Percentiles rank a stretch among this genome's conserved stretches.
Conservation (phyloP, 2,113 vertebrate species). For the Coturnix japonica region DNA sequence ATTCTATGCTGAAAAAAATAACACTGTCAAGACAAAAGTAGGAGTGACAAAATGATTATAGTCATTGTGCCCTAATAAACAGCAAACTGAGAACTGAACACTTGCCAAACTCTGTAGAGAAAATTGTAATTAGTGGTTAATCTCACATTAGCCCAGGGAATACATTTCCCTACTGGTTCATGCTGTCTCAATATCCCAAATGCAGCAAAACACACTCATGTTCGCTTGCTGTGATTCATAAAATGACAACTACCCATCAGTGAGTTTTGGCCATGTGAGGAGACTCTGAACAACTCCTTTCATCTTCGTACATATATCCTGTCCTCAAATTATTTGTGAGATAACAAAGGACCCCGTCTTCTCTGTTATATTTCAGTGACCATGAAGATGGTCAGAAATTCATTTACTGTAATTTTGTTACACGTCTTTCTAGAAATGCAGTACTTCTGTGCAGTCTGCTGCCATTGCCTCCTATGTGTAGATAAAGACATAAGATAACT, state of each 20-base stretch:
- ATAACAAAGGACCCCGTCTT: background rate
- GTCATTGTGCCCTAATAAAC: background rate
- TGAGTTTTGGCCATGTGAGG: background rate
- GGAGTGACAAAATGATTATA: background rate
- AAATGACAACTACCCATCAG: background rate
- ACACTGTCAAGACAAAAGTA: background rate
- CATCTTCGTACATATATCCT: background rate
- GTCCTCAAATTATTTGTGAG: background rate
- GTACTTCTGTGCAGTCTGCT: background rate
- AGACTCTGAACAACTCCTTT: background rate
- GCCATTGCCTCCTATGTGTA: background rate
- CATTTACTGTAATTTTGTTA: background rate
- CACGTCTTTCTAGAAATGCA: background rate
- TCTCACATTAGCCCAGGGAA: background rate
- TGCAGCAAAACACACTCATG: background rate
- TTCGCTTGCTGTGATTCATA: background rate
- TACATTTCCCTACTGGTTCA: background rate
- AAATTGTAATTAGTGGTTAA: background rate
- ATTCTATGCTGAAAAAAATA: background rate
- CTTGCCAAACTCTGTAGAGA: background rate
- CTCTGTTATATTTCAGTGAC: background rate
- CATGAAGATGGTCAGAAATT: background rate
- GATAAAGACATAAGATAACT: background rate
- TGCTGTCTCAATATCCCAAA: background rate
- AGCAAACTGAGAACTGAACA: background rate